Base-by-base conservation (phyloP, 2,888 invertebrate genomes). In the Sinohyriopsis cumingii region DNA sequence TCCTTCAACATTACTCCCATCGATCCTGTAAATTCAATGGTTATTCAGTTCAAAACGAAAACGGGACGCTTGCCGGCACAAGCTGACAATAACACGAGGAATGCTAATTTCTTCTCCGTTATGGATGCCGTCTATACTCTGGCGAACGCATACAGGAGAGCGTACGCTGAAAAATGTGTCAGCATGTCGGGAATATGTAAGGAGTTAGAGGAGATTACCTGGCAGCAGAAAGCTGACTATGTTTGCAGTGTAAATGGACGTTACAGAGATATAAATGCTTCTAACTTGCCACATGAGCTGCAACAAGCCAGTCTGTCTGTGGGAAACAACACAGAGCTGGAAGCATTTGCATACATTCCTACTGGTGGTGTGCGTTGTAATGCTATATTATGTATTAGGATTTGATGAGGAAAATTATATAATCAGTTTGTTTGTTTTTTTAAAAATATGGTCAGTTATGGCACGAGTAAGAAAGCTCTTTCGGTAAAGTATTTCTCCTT, bases 71-170 rank as follows among this genome's bases (percentile, higher is more conserved):
- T 28, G 12, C 61, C 33, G 33, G 20, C 33, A n/a, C 6, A 18
- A 15, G 12, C 45, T 45, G 20, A 33, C 19, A 28, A 61, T 28
- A 28, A 28, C 28, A 61, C 25, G 28, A 45, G 61, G 45, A 61
- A 33, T 28, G 45, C 25, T 15, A 33, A 45, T 15, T 45, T 61
- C 15, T 24, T 53, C 12, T 33, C 28, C n/a, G 61, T 53, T 18
- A 28, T 85, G 7, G 81, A 84, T 59, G 77, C 82, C 54, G 75
- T 81, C 6, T 84, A 79, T 70, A 80, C 79, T 9, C 60, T 83
- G 53, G 81, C 77, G 1, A 74, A 76, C n/a, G 82, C 78, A 20
- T 59, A 82, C 15, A 18, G 18, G 0, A 61, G 45, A 28, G 59
- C 59, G 6, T 28, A 59, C 24, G 15, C 18, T n/a, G 20, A 61